These are phyloP conservation scores for Theonella swinhoei DNA, from an alignment of 37 sponge, comb jelly and placozoan genomes.

Conservation along the genomic window DNA sequence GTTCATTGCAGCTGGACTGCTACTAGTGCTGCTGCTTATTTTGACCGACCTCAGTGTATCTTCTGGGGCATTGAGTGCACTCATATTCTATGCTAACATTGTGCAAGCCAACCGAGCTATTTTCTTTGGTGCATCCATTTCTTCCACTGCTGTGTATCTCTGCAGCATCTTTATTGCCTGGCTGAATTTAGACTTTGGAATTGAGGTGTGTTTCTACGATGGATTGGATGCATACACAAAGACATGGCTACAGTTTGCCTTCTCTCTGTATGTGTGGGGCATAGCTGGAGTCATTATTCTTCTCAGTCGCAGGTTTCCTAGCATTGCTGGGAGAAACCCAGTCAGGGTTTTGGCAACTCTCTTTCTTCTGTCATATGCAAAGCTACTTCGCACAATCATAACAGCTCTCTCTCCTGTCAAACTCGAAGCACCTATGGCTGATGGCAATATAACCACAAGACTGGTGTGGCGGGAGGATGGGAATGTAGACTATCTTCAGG, in stretches of 20 bases:
- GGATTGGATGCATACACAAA: conserved; percentile 35
- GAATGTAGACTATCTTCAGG: conserved; percentile 12
- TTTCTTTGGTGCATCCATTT: neutral
- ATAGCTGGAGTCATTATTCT: conserved; percentile 21
- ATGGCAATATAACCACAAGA: neutral
- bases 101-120: conserved; percentile 4
- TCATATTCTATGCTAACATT: conserved; percentile 31
- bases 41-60: conserved; percentile 5
- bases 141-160: neutral
- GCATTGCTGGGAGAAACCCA: conserved; percentile 20
- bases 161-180: conserved; percentile 8
- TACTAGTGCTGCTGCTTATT: conserved; percentile 10
- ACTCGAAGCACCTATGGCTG: neutral
- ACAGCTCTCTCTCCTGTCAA: neutral
- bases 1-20: conserved; percentile 20
- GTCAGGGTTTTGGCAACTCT: conserved; percentile 39
- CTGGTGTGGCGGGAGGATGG: conserved; percentile 16
- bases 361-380: conserved; percentile 34
- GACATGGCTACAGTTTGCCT: conserved; percentile 50
- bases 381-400: conserved; percentile 23
- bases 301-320: conserved; percentile 13
- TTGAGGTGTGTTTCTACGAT: conserved; percentile 40
- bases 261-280: conserved; percentile 30
- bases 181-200: conserved; percentile 48
- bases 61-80: conserved; percentile 11